phyloP scores from a whole-genome alignment of 2,888 invertebrate genomes.

The Stenotaenia linearis region DNA sequence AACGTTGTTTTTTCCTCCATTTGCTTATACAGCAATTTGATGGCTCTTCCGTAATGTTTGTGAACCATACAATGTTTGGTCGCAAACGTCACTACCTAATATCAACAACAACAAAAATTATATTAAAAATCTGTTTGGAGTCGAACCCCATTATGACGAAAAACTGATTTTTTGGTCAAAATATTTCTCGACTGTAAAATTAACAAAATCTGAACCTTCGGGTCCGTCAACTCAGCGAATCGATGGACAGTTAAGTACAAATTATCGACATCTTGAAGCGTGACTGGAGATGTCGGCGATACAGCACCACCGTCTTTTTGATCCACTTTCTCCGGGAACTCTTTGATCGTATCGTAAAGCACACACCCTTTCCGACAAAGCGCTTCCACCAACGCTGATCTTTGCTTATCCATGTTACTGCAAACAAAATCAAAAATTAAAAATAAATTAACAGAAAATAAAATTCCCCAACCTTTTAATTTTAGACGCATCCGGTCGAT shows the following conservation, averaged over 20 bases:
- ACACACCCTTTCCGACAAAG: conserved; percentile 69
- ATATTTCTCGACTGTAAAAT: too few relatives aligned
- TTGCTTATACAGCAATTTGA: conserved; percentile 67
- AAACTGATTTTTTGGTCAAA: conserved; percentile 21
- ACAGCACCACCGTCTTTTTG: conserved; percentile 45
- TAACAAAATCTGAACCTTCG: conserved; percentile 56
- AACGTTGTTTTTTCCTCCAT: conserved; percentile 73
- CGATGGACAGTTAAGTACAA: conserved; percentile 67
- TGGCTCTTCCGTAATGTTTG: conserved; percentile 72
- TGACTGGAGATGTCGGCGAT: conserved; percentile 38
- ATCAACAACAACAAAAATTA: conserved; percentile 34
- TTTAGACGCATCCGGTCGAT: conserved; percentile 72
- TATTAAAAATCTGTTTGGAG: too few relatives aligned
- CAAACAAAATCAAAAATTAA: not conserved
- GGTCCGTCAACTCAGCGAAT: conserved; percentile 71
- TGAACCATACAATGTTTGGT: conserved; percentile 67
- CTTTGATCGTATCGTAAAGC: conserved; percentile 57
- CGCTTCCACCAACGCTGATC: conserved; percentile 71
- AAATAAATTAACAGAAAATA: not conserved
- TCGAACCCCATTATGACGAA: too few relatives aligned
- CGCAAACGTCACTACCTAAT: conserved; percentile 64
- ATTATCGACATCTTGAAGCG: conserved; percentile 57
- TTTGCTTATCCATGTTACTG: conserved; percentile 80
- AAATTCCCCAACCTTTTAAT: conserved; percentile 61
- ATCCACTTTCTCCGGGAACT: conserved; percentile 36